Base-by-base conservation (phyloP, 2,113 vertebrate genomes). In the Petrocephalus zakoni region DNA sequence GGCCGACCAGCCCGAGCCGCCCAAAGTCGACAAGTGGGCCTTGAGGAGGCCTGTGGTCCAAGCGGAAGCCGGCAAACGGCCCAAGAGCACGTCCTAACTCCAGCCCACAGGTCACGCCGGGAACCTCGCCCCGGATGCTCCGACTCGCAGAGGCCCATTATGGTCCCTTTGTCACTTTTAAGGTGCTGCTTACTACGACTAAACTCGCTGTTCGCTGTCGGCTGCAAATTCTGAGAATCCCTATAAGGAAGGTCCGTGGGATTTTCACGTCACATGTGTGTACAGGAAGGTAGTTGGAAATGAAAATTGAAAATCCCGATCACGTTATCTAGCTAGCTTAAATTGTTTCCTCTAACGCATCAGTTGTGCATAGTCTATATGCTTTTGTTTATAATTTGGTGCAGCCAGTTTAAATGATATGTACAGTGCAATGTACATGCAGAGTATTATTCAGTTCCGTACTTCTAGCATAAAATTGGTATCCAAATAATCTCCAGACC, bases 11-110 rank as follows among this genome's bases (percentile, higher is more conserved):
- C 89, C 90, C 0, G 92, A 92, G 49, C 64, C 90, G 51, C 92
- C 88, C 51, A 90, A 87, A 88, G 91, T 89, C 0, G 92, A 93
- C 85, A 90, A 92, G 61, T 96, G 94, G 94, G 91, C 87, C 17
- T 90, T 93, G 88, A 93, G 93, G 75, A 90, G 81, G 19, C 90
- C 92, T 0, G 88, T 84, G 5, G 8, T 53, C 58, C 5, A 88
- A 68, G 49, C 1, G 56, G 90, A 92, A 53, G 87, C 78, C 0
- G 87, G 75, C 1, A 92, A 92, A 51, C 64, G 87, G 58, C 91
- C 90, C n/a, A 90, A 91, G 86, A 92, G 87, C 89, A 68, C 86
- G 52, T 46, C 91, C 68, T 93, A 88, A 92, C 81, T 61, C 52
- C 10, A 1, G 42, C 29, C 47, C 3, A 15, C 17, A 61, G 17